Conservation (phyloP, 2,113 vertebrate species). For the Electrona antarctica region DNA sequence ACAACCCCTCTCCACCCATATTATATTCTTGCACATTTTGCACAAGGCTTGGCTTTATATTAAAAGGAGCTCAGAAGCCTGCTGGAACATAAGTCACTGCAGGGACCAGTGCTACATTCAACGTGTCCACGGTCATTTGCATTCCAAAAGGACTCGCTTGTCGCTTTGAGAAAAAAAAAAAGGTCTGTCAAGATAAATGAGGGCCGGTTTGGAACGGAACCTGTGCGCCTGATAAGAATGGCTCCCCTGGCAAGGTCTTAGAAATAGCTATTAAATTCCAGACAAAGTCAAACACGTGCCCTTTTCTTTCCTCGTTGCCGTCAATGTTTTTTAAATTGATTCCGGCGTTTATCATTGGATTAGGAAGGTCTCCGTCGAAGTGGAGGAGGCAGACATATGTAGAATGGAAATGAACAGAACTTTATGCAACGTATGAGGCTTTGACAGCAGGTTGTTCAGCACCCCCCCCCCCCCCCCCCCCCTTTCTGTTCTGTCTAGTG, state of each 20-base stretch:
- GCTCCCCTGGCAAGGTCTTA: constrained; percentile 69
- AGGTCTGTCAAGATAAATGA: constrained; percentile 76
- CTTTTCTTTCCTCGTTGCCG: constrained; percentile 23
- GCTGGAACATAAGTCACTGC: constrained; percentile 66
- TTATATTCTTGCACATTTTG: constrained; percentile 20
- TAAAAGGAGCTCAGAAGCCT: constrained; percentile 50
- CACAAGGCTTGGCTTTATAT: constrained; percentile 70
- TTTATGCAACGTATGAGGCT: too few relatives aligned
- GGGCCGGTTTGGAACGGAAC: constrained; percentile 65
- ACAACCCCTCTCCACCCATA: constrained; percentile 13
- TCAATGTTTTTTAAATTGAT: constrained; percentile 53
- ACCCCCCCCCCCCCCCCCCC: too few relatives aligned
- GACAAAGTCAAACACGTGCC: constrained; percentile 68
- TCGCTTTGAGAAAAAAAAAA: constrained; percentile 72
- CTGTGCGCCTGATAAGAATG: constrained; percentile 69
- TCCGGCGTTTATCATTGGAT: constrained; percentile 38
- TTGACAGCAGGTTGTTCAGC: too few relatives aligned
- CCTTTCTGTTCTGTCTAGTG: too few relatives aligned
- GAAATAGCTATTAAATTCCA: constrained; percentile 73
- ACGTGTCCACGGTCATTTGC: constrained; percentile 77
- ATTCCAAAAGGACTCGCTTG: constrained; percentile 75
- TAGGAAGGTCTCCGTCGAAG: constrained; percentile 32
- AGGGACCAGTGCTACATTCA: constrained; percentile 75
- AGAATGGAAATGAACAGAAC: too few relatives aligned
- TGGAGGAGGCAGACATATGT: constrained; percentile 1